Percentiles rank a stretch among this genome's conserved stretches.
phyloP scores from a whole-genome alignment of 2,888 invertebrate species.

The Tetranychus truncatus region DNA sequence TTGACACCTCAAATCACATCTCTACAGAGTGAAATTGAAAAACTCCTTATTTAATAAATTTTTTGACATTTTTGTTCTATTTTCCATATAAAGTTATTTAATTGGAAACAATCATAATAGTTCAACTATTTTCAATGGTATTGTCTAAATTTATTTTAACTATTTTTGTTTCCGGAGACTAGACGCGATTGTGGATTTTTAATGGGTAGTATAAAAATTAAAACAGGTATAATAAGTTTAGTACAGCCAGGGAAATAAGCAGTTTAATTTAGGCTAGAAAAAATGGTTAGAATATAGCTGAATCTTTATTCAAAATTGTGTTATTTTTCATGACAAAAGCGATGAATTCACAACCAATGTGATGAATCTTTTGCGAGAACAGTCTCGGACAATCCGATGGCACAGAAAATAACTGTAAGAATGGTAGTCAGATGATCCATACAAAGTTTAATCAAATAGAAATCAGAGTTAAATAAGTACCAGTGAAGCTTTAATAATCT shows the following conservation, averaged over 20 bases:
- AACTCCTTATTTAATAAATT: conserved; percentile 62
- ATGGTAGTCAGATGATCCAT: conserved; percentile 97
- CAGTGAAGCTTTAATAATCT: conserved; percentile 99
- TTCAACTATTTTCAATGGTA: too few relatives aligned
- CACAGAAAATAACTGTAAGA: conserved; percentile 92
- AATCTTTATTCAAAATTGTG: not conserved
- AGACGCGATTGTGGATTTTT: too few relatives aligned
- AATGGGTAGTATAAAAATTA: too few relatives aligned
- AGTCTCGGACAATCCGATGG: conserved; percentile 89
- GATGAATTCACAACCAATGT: conserved; percentile 99
- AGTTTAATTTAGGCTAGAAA: too few relatives aligned
- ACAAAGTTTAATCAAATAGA: conserved; percentile 91
- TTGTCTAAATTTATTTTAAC: too few relatives aligned
- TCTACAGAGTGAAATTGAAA: conserved; percentile 88
- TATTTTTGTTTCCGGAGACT: too few relatives aligned
- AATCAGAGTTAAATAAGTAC: conserved; percentile 87
- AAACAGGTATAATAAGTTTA: too few relatives aligned
- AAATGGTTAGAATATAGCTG: too few relatives aligned
- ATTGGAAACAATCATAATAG: too few relatives aligned
- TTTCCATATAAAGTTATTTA: too few relatives aligned
- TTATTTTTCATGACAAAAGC: conserved; percentile 42
- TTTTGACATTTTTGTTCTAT: too few relatives aligned
- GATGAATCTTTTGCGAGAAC: conserved; percentile 86
- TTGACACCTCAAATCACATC: conserved; percentile 77
- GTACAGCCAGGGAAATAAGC: too few relatives aligned